Percentiles rank a stretch among this genome's conserved stretches.
Conservation (phyloP, 1,140 invertebrate genomes). For the Thalassaphorura encarpata region DNA sequence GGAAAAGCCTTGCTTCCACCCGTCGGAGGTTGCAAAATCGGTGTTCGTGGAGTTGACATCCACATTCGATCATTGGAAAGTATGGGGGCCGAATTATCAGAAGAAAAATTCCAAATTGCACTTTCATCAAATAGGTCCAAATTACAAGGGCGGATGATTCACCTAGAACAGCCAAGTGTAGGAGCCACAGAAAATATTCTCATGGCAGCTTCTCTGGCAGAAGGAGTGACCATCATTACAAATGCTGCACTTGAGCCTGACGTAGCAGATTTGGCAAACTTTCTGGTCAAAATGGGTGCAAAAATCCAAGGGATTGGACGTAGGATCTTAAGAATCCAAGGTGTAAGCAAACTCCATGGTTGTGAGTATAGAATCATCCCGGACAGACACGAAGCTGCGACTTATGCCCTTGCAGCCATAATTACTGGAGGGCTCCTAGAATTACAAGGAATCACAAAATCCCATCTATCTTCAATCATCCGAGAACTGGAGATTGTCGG, state of each 20-base stretch:
- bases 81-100: neutral
- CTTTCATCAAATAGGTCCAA: too few species aligned
- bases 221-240: slow-evolving; percentile 31
- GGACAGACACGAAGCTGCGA: slow-evolving; percentile 33
- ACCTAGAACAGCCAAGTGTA: slow-evolving; percentile 4
- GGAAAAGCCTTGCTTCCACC: neutral
- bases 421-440: neutral
- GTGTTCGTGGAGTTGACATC: neutral
- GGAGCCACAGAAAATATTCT: slow-evolving; percentile 22
- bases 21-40: neutral
- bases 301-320: slow-evolving; percentile 32
- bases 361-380: slow-evolving; percentile 29
- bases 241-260: slow-evolving; percentile 36
- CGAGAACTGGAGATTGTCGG: neutral
- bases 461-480: neutral
- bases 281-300: slow-evolving; percentile 34
- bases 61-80: neutral
- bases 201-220: slow-evolving; percentile 32
- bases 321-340: slow-evolving; percentile 13
- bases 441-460: neutral
- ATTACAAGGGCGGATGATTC: slow-evolving; percentile 11
- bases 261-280: slow-evolving; percentile 30
- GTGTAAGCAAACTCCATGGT: slow-evolving; percentile 29
- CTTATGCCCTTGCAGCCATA: neutral
- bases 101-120: too few species aligned